Evolutionary conservation across 2,888 invertebrate species (phyloP), one percentile per base, ranked within the genome.

Genomic region (Hydropsyche betteni): DNA sequence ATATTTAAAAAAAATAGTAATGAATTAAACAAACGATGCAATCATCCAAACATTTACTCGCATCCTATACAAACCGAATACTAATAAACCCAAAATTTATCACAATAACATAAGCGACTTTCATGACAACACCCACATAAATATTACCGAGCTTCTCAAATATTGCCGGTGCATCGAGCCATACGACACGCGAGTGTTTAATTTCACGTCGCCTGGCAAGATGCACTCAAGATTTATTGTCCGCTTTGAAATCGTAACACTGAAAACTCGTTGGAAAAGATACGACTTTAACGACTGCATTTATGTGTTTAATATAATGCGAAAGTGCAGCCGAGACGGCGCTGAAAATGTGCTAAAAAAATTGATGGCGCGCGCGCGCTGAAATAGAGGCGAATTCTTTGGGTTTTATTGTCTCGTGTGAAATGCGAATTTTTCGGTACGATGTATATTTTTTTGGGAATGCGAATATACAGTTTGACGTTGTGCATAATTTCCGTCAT

Each of bases 401-500:
- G 0, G 44, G 6, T 44, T 44, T 10, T 44, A 44, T 6, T 44
- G 44, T 44, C 44, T 6, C 10, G 6, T 8, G 44, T 44, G 44
- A 44, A 44, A 44, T 44, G 5, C 16, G 5, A 8, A 14, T n/a
- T 55, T 55, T 55, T 55, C n/a, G 6, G 6, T 55, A 3, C n/a
- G 16, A n/a, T 55, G n/a, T 51, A 51, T n/a, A 51, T 51, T 51
- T 51, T 55, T 55, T 55, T n/a, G 3, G 4, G 64, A 64, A 64
- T 5, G 34, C 36, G 34, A 64, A 64, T 34, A 34, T 64, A 64
- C 64, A n/a, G 12, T 64, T 64, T 64, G 64, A 64, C 64, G 12
- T 10, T 36, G 64, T 64, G 64, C 64, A 64, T 64, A 64, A 64
- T 64, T 64, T 64, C 64, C 34, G 36, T 64, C 64, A 64, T 64